Evolutionary conservation across 1,140 invertebrate species (phyloP).

Genomic region (Centruroides sculpturatus): DNA sequence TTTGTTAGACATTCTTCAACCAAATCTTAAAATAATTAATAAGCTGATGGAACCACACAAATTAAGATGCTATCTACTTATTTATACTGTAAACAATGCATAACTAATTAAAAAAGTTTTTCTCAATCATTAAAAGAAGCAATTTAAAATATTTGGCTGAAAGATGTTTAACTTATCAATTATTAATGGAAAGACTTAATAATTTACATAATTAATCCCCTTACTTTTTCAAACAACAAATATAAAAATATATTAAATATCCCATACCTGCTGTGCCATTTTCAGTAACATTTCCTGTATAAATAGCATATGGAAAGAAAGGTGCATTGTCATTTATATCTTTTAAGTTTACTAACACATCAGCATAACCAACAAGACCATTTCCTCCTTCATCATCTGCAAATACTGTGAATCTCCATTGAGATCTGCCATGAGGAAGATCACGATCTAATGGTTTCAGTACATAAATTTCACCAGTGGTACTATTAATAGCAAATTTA

Average conservation of each 20-base stretch:
- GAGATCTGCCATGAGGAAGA: slow-evolving; percentile 83
- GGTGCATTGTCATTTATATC: slow-evolving; percentile 98
- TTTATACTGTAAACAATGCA: no score
- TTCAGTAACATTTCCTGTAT: slow-evolving; percentile 88
- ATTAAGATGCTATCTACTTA: no score
- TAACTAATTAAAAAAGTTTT: no score
- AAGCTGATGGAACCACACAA: no score
- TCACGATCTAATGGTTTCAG: slow-evolving; percentile 84
- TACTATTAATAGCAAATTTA: slow-evolving; percentile 91
- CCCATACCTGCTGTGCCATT: slow-evolving; percentile 70
- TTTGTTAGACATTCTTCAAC: no score
- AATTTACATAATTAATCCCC: no score
- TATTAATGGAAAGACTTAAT: no score
- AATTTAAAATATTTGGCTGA: no score
- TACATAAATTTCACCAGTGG: slow-evolving; percentile 75
- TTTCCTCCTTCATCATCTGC: slow-evolving; percentile 91
- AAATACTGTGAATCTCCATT: slow-evolving; percentile 95
- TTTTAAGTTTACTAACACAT: slow-evolving; percentile 90
- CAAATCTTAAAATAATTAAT: no score
- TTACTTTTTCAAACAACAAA: no score
- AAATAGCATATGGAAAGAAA: slow-evolving; percentile 74
- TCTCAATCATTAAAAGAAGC: no score
- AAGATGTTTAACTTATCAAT: no score
- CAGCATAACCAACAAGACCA: slow-evolving; percentile 86
- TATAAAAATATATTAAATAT: background rate